Evolutionary conservation across 2,888 invertebrate species (phyloP).

Genomic region (Thymelicus lineola): DNA sequence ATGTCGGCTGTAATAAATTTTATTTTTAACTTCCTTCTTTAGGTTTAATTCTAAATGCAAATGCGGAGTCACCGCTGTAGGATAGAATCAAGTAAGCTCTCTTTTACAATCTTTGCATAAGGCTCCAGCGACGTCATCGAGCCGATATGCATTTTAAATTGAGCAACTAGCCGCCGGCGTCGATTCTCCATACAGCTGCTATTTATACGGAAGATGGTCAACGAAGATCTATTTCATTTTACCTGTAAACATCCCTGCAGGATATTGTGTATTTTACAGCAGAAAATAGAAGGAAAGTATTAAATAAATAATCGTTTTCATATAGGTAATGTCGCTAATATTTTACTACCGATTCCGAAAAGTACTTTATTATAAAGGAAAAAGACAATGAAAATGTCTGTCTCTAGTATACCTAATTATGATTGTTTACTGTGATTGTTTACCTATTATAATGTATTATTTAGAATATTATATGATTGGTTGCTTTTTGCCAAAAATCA

Average conservation of each 20-base stretch:
- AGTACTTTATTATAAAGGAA: too few relatives aligned
- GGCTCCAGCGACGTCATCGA: background rate
- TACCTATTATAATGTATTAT: too few relatives aligned
- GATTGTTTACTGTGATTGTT: too few relatives aligned
- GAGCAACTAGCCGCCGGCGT: background rate
- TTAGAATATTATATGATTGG: too few relatives aligned
- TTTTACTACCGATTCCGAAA: too few relatives aligned
- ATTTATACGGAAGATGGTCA: background rate
- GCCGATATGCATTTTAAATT: constrained; percentile 13
- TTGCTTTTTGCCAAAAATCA: too few relatives aligned
- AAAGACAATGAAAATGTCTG: too few relatives aligned
- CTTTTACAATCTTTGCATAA: constrained; percentile 18
- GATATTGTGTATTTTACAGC: background rate
- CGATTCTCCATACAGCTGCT: constrained; percentile 1
- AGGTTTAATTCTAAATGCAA: constrained; percentile 69
- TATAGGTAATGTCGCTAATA: too few relatives aligned
- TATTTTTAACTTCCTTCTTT: constrained; percentile 62
- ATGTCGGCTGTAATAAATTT: constrained; percentile 70
- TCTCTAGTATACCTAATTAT: too few relatives aligned
- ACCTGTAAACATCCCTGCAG: background rate
- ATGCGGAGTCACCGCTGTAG: constrained; percentile 52
- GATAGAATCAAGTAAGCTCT: constrained; percentile 15
- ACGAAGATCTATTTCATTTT: background rate
- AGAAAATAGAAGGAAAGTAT: too few relatives aligned
- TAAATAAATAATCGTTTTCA: too few relatives aligned